phyloP scores from a whole-genome alignment of 37 sponge, comb jelly and placozoan genomes.

The Hexactinellida sp. region DNA sequence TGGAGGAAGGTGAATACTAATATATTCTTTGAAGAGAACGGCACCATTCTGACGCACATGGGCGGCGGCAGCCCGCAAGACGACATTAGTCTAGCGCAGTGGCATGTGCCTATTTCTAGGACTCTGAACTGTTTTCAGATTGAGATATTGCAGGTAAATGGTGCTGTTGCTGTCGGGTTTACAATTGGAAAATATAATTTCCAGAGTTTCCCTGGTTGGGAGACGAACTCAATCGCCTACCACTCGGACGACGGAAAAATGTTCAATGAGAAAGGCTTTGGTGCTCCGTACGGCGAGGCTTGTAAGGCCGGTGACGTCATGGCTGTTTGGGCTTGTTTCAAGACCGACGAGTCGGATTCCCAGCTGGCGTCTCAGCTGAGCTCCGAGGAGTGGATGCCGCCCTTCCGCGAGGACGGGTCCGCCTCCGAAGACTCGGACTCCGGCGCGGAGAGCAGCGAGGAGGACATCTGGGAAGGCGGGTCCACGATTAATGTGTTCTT shows the following conservation, averaged over 20 bases:
- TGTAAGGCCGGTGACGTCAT: neutral
- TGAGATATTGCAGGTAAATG: neutral
- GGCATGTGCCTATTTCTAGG: constrained; percentile 1
- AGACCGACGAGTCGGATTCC: neutral
- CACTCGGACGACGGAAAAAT: neutral
- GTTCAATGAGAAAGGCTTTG: neutral
- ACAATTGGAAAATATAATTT: neutral
- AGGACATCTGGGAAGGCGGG: neutral
- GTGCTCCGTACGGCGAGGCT: neutral
- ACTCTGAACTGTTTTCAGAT: neutral
- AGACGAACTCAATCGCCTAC: neutral
- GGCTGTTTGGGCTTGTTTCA: neutral
- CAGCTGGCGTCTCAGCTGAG: neutral
- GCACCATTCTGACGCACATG: neutral
- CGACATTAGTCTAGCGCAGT: neutral
- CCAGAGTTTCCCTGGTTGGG: constrained; percentile 3
- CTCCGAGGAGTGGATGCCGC: no score
- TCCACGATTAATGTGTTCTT: constrained; percentile 47
- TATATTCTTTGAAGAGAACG: neutral
- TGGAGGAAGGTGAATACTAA: constrained; percentile 8
- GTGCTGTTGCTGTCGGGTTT: neutral
- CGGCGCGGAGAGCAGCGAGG: neutral
- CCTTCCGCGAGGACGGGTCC: neutral
- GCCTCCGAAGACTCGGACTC: neutral
- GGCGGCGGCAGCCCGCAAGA: neutral